phyloP scores from a whole-genome alignment of 2,113 vertebrate genomes.

The Engystomops pustulosus region DNA sequence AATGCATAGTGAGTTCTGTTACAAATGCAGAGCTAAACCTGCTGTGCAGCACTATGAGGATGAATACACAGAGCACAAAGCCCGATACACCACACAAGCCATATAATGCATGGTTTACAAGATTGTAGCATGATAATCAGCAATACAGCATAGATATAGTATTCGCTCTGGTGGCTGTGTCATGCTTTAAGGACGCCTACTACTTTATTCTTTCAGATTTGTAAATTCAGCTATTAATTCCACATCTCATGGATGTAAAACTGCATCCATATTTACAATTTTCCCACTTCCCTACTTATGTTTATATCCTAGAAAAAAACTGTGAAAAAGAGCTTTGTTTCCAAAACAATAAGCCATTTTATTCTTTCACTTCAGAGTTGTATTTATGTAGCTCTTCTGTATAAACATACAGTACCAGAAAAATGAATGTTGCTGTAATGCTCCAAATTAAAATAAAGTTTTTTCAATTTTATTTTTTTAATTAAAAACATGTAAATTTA shows the following conservation, averaged over 20 bases:
- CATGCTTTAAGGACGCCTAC: slow-evolving; percentile 28
- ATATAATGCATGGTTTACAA: not conserved
- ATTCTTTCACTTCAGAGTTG: slow-evolving; percentile 1
- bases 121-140: not conserved
- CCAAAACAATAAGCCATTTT: slow-evolving; percentile 38
- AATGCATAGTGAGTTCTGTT: too few relatives aligned
- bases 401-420: not conserved
- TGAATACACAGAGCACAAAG: too few relatives aligned
- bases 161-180: not conserved
- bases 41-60: too few relatives aligned
- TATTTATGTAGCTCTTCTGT: not conserved
- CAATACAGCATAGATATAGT: not conserved
- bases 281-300: slow-evolving; percentile 29
- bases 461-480: too few relatives aligned
- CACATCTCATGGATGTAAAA: not conserved
- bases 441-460: not conserved
- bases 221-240: slow-evolving; percentile 35
- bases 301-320: not conserved
- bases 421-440: not conserved
- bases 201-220: slow-evolving; percentile 14
- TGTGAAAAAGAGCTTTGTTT: slow-evolving; percentile 39
- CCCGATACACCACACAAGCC: not conserved
- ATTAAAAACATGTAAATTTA: too few relatives aligned
- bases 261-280: slow-evolving; percentile 1
- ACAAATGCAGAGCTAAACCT: too few relatives aligned